Conservation (phyloP, 2,797 vertebrate species). For the Notoglanidium macrostoma region DNA sequence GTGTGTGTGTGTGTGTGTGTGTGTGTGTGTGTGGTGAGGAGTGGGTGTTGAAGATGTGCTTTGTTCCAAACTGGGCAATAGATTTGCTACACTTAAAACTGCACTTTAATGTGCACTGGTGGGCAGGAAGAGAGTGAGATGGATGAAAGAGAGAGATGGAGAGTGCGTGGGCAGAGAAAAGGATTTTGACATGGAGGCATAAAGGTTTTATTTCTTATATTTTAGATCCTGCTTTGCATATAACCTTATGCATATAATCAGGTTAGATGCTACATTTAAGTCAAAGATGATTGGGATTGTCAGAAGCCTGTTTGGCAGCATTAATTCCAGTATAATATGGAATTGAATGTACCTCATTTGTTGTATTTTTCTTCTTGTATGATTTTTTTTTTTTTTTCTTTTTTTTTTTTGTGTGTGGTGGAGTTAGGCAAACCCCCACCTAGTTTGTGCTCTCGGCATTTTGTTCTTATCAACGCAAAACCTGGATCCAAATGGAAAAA, state of each 20-base stretch:
- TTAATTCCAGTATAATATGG: neutral
- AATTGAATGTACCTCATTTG: neutral
- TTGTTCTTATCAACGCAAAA: neutral
- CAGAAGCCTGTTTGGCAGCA: neutral
- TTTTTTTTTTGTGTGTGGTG: neutral
- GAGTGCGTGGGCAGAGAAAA: slow-evolving; percentile 40
- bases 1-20: slow-evolving; percentile 8
- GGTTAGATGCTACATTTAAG: neutral
- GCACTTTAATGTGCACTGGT: slow-evolving; percentile 44
- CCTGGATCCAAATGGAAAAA: neutral
- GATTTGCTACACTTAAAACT: slow-evolving; percentile 51
- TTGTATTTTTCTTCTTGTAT: neutral
- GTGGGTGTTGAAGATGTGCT: slow-evolving; percentile 38
- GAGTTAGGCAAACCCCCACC: neutral
- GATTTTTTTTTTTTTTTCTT: neutral
- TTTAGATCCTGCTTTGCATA: slow-evolving; percentile 8
- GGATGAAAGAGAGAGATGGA: slow-evolving; percentile 32
- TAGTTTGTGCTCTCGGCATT: neutral
- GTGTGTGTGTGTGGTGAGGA: slow-evolving; percentile 22
- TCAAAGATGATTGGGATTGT: neutral
- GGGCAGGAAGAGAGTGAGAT: slow-evolving; percentile 22
- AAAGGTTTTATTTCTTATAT: slow-evolving; percentile 40
- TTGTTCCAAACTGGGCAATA: slow-evolving; percentile 43
- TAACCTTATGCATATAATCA: neutral
- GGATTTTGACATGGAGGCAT: slow-evolving; percentile 32